Conservation (phyloP, 1,140 invertebrate genomes). For the Adelges cooleyi region DNA sequence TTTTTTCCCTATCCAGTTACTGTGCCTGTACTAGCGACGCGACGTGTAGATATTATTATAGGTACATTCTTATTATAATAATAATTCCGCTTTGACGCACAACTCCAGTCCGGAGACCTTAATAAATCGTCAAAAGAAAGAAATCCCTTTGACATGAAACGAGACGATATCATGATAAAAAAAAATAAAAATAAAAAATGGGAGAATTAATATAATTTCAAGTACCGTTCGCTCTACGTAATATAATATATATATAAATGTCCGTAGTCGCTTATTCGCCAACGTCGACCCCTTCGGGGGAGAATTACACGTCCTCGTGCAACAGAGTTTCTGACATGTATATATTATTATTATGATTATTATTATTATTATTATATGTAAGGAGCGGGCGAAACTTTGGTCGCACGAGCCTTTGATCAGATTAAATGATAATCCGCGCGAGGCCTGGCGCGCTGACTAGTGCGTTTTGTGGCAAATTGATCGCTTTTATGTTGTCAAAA, state of each 20-base stretch:
- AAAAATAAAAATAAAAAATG: neutral
- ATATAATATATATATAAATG: too few relatives aligned
- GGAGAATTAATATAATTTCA: constrained; percentile 18
- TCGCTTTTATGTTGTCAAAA: constrained; percentile 23
- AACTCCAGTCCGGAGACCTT: constrained; percentile 2
- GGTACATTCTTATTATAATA: constrained; percentile 29
- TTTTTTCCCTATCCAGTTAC: too few relatives aligned
- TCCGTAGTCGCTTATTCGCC: too few relatives aligned
- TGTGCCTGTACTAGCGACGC: neutral
- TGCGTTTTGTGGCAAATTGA: constrained; percentile 9
- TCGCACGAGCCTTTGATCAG: constrained; percentile 10
- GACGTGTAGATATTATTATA: neutral
- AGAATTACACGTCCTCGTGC: neutral
- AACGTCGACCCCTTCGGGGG: neutral
- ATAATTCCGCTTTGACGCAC: constrained; percentile 28
- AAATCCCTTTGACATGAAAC: constrained; percentile 25
- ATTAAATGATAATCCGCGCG: constrained; percentile 21
- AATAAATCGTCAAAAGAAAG: constrained; percentile 27
- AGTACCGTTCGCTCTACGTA: constrained; percentile 9
- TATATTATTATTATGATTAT: neutral
- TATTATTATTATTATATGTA: neutral
- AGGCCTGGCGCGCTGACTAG: constrained; percentile 6
- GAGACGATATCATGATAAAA: constrained; percentile 10
- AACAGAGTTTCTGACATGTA: constrained; percentile 7
- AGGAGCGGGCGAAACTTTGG: neutral